These are phyloP conservation scores for Acinonyx jubatus DNA, from an alignment of 2,113 vertebrate genomes.

Conservation along the genomic window DNA sequence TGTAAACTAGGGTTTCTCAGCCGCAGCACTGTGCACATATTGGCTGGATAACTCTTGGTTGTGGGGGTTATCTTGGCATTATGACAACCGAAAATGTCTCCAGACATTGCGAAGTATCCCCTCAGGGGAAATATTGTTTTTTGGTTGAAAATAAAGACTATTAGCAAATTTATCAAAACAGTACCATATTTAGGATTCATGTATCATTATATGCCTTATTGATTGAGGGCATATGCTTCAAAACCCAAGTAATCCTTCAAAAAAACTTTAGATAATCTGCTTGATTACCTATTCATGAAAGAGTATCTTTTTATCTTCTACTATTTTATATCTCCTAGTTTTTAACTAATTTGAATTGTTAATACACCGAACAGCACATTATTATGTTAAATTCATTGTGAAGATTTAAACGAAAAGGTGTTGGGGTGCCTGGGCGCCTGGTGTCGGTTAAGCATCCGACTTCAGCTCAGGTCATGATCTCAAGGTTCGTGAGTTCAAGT, in stretches of 20 bases:
- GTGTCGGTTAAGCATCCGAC: no score
- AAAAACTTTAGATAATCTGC: neutral
- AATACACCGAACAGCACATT: neutral
- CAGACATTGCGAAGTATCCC: neutral
- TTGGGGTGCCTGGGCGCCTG: no score
- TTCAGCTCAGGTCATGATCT: no score
- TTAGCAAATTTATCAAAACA: constrained; percentile 25
- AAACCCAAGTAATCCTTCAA: neutral
- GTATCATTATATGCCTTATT: neutral
- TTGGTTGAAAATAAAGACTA: neutral
- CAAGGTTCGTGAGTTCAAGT: no score
- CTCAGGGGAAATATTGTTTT: neutral
- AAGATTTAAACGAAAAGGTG: neutral
- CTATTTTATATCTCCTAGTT: neutral
- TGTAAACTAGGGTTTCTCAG: neutral
- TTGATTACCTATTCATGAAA: neutral
- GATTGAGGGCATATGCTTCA: neutral
- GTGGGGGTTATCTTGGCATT: neutral
- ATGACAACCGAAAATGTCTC: neutral
- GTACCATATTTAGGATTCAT: neutral
- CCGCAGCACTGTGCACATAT: neutral
- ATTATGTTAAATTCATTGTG: neutral
- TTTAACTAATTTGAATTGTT: constrained; percentile 29
- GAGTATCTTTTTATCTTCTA: neutral
- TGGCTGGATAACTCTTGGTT: neutral